Percentiles rank a stretch among this genome's conserved stretches.
Conservation (phyloP, 2,888 invertebrate species). For the Gerris lacustris region DNA sequence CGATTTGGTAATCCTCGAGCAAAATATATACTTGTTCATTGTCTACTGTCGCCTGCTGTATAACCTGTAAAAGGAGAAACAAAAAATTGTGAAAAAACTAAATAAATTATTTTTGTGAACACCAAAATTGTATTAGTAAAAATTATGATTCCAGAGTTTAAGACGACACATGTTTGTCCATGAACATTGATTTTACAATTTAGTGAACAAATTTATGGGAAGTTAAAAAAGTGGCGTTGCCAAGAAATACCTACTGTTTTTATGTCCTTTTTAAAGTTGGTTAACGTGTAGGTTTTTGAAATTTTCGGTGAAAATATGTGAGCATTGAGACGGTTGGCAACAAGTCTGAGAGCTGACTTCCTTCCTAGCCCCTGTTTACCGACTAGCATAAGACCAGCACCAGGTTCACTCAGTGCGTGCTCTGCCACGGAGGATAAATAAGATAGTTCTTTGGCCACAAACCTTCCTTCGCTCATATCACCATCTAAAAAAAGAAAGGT, state of each 20-base stretch:
- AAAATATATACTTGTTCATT: conserved; percentile 62
- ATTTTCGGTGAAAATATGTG: conserved; percentile 44
- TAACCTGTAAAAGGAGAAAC: conserved; percentile 41
- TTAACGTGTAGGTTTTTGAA: conserved; percentile 44
- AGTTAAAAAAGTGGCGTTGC: too few species aligned
- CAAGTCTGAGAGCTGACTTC: conserved; percentile 60
- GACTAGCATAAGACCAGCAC: conserved; percentile 55
- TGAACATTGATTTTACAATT: too few species aligned
- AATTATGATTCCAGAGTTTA: too few species aligned
- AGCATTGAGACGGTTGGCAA: conserved; percentile 59
- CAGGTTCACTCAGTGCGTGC: conserved; percentile 47
- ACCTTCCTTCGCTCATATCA: neutral
- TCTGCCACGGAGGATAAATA: conserved; percentile 44
- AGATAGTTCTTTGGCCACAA: neutral
- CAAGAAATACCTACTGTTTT: conserved; percentile 48
- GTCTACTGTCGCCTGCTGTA: conserved; percentile 67
- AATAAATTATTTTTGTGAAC: too few species aligned
- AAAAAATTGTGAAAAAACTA: too few species aligned
- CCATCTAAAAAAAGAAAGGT: neutral
- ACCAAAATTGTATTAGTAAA: too few species aligned
- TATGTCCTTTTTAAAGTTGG: conserved; percentile 62
- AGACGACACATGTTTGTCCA: too few species aligned
- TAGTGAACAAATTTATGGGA: too few species aligned
- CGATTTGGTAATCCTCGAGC: conserved; percentile 70
- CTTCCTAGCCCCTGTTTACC: conserved; percentile 72